phyloP scores from a whole-genome alignment of 2,888 invertebrate species.

The Helobdella robusta region DNA sequence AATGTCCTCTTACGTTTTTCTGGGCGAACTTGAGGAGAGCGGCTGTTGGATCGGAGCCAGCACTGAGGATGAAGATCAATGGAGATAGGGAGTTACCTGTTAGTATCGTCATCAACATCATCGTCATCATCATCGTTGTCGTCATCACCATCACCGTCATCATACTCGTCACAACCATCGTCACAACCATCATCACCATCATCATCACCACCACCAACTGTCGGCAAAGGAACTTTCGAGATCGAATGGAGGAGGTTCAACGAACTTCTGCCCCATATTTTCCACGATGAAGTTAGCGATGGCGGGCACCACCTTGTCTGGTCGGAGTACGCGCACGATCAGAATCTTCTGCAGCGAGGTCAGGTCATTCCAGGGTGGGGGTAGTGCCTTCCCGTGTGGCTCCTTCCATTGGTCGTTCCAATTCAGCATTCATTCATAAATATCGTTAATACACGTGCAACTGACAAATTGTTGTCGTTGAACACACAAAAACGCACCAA shows the following conservation, averaged over 20 bases:
- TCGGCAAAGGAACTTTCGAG: conserved; percentile 49
- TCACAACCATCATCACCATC: too few relatives aligned
- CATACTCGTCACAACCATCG: too few relatives aligned
- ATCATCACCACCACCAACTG: too few relatives aligned
- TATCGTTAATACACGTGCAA: too few relatives aligned
- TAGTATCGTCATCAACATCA: too few relatives aligned
- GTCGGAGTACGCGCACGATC: conserved; percentile 49
- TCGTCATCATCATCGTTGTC: too few relatives aligned
- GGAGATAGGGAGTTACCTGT: conserved; percentile 48
- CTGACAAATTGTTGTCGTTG: too few relatives aligned
- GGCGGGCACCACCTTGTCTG: conserved; percentile 48
- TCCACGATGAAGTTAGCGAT: conserved; percentile 46
- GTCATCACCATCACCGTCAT: too few relatives aligned
- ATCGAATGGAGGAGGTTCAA: conserved; percentile 52
- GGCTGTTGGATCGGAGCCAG: conserved; percentile 51
- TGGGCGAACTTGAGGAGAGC: conserved; percentile 51
- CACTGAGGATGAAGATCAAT: conserved; percentile 50
- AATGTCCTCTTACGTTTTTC: conserved; percentile 6
- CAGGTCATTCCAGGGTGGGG: too few relatives aligned
- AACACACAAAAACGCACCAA: too few relatives aligned
- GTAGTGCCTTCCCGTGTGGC: too few relatives aligned
- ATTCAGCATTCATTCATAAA: too few relatives aligned
- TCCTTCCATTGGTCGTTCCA: neutral
- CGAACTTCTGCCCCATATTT: conserved; percentile 49
- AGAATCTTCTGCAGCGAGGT: conserved; percentile 50